Percentiles rank a stretch among this genome's conserved stretches.
phyloP scores from a whole-genome alignment of 1,140 invertebrate species.

The Bombus waltoni region DNA sequence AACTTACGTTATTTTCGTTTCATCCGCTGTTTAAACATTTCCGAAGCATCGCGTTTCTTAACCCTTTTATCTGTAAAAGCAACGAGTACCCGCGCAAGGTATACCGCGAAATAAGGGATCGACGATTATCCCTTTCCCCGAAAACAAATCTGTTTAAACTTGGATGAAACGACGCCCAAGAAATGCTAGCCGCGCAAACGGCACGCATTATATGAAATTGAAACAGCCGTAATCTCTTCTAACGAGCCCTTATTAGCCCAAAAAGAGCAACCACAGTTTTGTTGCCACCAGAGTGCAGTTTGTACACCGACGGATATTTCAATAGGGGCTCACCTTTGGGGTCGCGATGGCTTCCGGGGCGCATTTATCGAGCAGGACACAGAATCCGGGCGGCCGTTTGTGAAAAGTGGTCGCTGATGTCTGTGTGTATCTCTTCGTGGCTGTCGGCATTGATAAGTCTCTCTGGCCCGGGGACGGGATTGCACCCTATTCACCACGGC shows the following conservation, averaged over 20 bases:
- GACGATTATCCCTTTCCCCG: not conserved
- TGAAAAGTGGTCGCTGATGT: constrained; percentile 24
- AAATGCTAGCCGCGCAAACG: not conserved
- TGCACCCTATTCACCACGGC: constrained; percentile 20
- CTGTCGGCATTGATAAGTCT: constrained; percentile 36
- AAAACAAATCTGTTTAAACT: not conserved
- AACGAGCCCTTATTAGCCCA: constrained; percentile 10
- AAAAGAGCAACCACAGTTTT: not conserved
- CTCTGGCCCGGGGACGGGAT: not conserved
- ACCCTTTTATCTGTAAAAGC: not conserved
- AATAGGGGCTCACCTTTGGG: constrained; percentile 38
- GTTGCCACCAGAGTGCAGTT: constrained; percentile 5
- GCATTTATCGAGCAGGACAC: constrained; percentile 29
- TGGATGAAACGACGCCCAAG: not conserved
- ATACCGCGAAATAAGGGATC: not conserved
- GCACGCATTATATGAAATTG: constrained; percentile 16
- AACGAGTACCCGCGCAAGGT: not conserved
- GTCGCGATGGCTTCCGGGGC: not conserved
- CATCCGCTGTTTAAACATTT: not conserved
- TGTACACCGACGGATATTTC: constrained; percentile 23
- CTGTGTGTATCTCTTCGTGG: constrained; percentile 20
- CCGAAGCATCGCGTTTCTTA: not conserved
- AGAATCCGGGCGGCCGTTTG: constrained; percentile 18
- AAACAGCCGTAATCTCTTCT: constrained; percentile 21
- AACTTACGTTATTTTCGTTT: not conserved